Base-by-base conservation (phyloP, 2,888 invertebrate species). In the Acanthacorydalis orientalis region DNA sequence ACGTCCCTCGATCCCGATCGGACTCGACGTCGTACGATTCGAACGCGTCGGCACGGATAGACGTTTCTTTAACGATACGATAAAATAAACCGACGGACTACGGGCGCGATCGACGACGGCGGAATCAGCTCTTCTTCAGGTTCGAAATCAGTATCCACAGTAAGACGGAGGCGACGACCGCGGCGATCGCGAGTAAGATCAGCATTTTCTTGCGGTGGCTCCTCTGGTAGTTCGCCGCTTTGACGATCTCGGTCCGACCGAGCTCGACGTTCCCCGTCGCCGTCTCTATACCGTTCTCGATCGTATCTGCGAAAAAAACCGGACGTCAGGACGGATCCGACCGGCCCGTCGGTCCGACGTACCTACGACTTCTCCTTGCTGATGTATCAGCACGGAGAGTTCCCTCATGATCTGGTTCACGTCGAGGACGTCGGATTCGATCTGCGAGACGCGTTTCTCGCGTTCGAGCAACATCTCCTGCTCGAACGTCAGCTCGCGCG, bases 391-490 rank as follows among this genome's bases (percentile, higher is more conserved):
- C 9, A 72, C 73, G 2, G 78, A 77, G 34, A 90, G 65, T 42
- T 83, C 80, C 48, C 78, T 74, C 82, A 89, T 87, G 51, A 89
- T 85, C 62, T 82, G 77, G 63, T 85, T 85, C 7, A 88, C 81
- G 63, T 90, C 88, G 50, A 89, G 64, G 46, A 89, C 79, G 60
- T 86, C 82, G 0, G 78, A 75, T 62, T 91, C 91, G 44, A 92
- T 83, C 60, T 80, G 78, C 56, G 75, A 75, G 52, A 91, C 79
- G 59, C 84, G 78, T 9, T 80, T 77, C 59, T 90, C 87, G 44
- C 85, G 75, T 56, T 92, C 91, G 35, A 82, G 57, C 48, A 88
- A 63, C 70, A 91, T 73, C 52, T 83, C 84, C 51, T 83, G 80
- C 60, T 88, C 84, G 60, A 86, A 86, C 57, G 83, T 78, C 39